Evolutionary conservation across 2,797 vertebrate genomes (phyloP).

Genomic region (Pangasius krempfi): DNA sequence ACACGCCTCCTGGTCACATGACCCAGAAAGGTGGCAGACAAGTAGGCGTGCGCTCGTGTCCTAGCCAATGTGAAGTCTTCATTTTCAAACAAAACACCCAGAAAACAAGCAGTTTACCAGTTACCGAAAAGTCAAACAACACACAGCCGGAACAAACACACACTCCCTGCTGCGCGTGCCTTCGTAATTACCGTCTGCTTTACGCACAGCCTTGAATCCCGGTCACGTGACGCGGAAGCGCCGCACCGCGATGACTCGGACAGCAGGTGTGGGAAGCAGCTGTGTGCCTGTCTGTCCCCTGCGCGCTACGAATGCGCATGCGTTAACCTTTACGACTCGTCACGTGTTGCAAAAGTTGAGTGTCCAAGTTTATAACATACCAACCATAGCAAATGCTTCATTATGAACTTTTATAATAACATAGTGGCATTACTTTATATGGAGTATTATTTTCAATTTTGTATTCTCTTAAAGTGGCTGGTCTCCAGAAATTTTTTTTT

Average conservation of each 20-base stretch:
- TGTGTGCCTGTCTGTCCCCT: background rate
- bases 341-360: background rate
- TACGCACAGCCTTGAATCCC: background rate
- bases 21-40: constrained; percentile 10
- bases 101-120: background rate
- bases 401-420: background rate
- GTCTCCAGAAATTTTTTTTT: background rate
- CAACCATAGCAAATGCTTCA: background rate
- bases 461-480: background rate
- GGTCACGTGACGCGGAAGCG: constrained; percentile 17
- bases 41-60: background rate
- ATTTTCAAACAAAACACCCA: constrained; percentile 4
- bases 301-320: background rate
- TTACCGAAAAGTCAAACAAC: background rate
- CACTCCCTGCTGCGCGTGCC: background rate
- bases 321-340: background rate
- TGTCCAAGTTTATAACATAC: background rate
- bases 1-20: constrained; percentile 57
- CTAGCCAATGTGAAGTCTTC: background rate
- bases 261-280: background rate
- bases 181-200: background rate
- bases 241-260: background rate
- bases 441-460: background rate
- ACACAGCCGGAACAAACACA: background rate
- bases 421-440: too few species aligned